These are phyloP conservation scores for Caradrina kadenii DNA, from an alignment of 2,888 invertebrate genomes.

Conservation along the genomic window DNA sequence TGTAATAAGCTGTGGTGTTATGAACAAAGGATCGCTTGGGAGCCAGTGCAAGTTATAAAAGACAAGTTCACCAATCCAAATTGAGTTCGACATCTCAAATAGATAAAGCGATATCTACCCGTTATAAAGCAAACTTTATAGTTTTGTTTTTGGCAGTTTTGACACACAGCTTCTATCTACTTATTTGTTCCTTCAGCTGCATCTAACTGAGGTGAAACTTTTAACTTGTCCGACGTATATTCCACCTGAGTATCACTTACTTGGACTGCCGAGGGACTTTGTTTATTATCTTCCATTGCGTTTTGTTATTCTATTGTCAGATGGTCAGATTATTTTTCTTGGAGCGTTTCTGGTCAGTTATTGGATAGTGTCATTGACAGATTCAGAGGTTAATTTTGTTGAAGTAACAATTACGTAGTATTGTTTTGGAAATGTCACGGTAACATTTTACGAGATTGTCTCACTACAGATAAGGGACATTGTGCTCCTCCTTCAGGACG, in stretches of 20 bases:
- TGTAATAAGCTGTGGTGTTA: conserved; percentile 64
- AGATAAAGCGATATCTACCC: conserved; percentile 88
- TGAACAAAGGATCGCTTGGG: conserved; percentile 66
- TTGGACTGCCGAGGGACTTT: conserved; percentile 75
- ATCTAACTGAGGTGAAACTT: conserved; percentile 86
- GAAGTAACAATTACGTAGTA: conserved; percentile 55
- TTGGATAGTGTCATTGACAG: conserved; percentile 48
- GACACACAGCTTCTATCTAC: conserved; percentile 89
- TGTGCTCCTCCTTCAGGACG: conserved; percentile 78
- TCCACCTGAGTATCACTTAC: conserved; percentile 83
- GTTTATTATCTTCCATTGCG: conserved; percentile 73
- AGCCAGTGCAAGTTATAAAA: conserved; percentile 75
- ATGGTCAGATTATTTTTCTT: conserved; percentile 63
- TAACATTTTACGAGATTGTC: conserved; percentile 77
- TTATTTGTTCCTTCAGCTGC: conserved; percentile 88
- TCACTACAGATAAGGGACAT: conserved; percentile 76
- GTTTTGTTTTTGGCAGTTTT: conserved; percentile 91
- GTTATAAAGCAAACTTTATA: conserved; percentile 90
- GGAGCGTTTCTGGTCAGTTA: conserved; percentile 47
- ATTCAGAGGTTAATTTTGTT: conserved; percentile 55
- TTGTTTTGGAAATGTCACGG: conserved; percentile 57
- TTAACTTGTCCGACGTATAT: conserved; percentile 86
- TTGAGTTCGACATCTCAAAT: conserved; percentile 88
- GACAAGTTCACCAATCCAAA: conserved; percentile 79
- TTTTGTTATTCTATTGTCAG: conserved; percentile 68